A percentile compares a stretch with the other conserved stretches of the same genome.
Evolutionary conservation across 2,797 vertebrate genomes (phyloP).

Genomic region (Oophaga sylvatica): DNA sequence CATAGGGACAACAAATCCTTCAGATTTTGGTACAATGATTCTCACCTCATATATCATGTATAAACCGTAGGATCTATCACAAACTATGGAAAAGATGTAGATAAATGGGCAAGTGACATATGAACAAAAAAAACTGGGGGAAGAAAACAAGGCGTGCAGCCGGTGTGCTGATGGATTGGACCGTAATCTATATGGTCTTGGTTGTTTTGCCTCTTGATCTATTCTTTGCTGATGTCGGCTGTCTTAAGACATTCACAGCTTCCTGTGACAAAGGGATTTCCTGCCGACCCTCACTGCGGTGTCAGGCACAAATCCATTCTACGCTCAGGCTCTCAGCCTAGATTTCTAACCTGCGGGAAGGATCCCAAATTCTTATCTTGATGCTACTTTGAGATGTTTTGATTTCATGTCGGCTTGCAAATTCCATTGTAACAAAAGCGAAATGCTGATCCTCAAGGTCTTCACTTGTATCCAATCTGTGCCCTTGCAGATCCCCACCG

Average conservation of each 20-base stretch:
- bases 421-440: background rate
- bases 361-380: background rate
- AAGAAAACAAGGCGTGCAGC: too few relatives aligned
- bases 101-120: too few relatives aligned
- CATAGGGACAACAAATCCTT: too few relatives aligned
- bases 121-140: too few relatives aligned
- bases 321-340: too few relatives aligned
- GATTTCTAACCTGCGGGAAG: background rate
- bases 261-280: constrained; percentile 42
- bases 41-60: too few relatives aligned
- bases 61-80: too few relatives aligned
- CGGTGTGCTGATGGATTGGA: background rate
- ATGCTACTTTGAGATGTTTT: background rate
- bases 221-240: background rate
- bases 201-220: background rate
- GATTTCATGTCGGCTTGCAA: background rate
- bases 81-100: too few relatives aligned
- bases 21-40: too few relatives aligned
- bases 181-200: background rate
- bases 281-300: constrained; percentile 2
- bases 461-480: constrained; percentile 1
- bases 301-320: background rate
- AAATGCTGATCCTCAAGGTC: constrained; percentile 13
- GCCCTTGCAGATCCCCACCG: background rate
- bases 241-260: constrained; percentile 19